Base-by-base conservation (phyloP, 1,140 invertebrate genomes). In the Oreohelix idahoensis region DNA sequence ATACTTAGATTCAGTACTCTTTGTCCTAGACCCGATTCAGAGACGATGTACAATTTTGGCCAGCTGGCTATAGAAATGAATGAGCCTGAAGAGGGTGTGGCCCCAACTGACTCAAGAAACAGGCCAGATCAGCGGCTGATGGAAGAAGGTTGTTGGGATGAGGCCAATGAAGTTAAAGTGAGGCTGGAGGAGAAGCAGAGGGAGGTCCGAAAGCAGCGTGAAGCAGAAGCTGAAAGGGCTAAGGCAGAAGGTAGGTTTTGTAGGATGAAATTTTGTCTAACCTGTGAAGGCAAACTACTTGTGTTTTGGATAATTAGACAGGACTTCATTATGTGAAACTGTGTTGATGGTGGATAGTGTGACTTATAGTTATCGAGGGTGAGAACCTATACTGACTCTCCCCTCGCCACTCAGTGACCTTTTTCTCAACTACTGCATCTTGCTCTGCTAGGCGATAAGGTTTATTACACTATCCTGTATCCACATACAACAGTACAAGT, bases 81-180 rank as follows among this genome's bases (percentile, higher is more conserved):
- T 92, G 98, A 99, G 93, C 94, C 94, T 17, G 98, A 99, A 93
- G 95, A 96, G 10, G 96, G 95, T 58, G 95, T 99, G 39, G 97
- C 98, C 42, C 98, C 98, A 26, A 99, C 98, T 0, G 99, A 99
- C 94, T 96, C 96, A 29, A 95, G 98, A n/a, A 92, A 94, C 35
- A 94, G 98, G 83, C 98, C 98, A 69, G 98, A 99, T 95, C 98
- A 99, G 93, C 95, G 98, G 71, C 94, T 99, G 69, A 99, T 99
- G 98, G 99, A 99, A 93, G 95, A 98, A 81, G 98, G 97, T 13
- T 90, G 94, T 29, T 99, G 98, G 98, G 97, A 99, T 88, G 97
- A 98, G 88, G 98, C 98, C 45, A 99, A 99, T 93, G 92, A 94
- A 26, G 95, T 97, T 89, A 99, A 99, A 93, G 84, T 93, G 26